Evolutionary conservation across 2,113 vertebrate species (phyloP), one percentile per base, ranked within the genome.

Genomic region (Tautogolabrus adspersus): DNA sequence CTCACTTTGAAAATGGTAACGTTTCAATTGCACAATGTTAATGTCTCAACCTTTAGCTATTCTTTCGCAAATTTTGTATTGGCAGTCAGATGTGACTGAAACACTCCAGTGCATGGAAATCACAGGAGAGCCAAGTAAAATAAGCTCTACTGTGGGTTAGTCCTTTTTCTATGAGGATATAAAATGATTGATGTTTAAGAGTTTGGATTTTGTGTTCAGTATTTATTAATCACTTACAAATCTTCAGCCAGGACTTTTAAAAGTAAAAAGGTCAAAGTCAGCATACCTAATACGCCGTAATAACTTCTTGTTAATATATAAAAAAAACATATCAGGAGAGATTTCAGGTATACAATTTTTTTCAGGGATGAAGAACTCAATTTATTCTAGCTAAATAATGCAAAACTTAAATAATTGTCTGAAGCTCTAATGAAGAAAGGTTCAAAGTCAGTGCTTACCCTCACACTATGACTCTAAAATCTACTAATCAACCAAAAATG

Each of bases 21-120:
- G 71, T 72, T 83, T 83, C 19, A 62, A 69, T 26, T 47, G 58
- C 9, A 21, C n/a, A 51, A 10, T 52, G 38, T 66, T 59, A 66
- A 83, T 66, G 66, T 71, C 64, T 75, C 49, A 81, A 38, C 52
- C 71, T 72, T 66, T 77, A 8, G 59, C 42, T 21, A 11, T 22
- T 60, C 38, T 49, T 55, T 19, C 44, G 57, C 19, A 40, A 44
- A 3, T 10, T 46, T 74, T 76, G 26, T 77, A 64, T 69, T 55
- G 30, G 52, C 42, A 63, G 18, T 64, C 16, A 26, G 12, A 76
- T 38, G 62, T 75, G 30, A 49, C 57, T 2, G 56, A 71, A 23
- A 72, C 42, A 0, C 60, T 40, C 15, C 12, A 62, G 46, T 75
- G 72, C 23, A 30, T 10, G 6, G 9, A 37, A 46, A 70, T 18